Conservation (phyloP, 2,888 invertebrate genomes). For the Glyphotaelius pellucidus region DNA sequence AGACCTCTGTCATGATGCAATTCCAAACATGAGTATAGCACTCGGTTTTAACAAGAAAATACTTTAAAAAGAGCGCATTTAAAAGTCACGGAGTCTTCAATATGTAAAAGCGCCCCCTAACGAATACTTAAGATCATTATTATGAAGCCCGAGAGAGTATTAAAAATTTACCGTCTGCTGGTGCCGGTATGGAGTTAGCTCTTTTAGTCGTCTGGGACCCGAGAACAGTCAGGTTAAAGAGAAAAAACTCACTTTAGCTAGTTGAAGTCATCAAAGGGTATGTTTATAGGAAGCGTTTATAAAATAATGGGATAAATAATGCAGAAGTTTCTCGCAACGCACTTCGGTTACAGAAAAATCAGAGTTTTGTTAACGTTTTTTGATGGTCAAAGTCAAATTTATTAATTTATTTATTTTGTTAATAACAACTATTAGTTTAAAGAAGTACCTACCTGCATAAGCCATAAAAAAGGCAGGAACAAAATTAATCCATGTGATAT, state of each 20-base stretch:
- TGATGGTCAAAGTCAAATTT: no score
- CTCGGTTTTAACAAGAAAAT: conserved; percentile 27
- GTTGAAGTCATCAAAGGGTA: not conserved
- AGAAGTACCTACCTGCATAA: no score
- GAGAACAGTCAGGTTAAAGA: not conserved
- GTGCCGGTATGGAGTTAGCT: not conserved
- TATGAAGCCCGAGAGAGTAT: conserved; percentile 61
- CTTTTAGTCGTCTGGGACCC: not conserved
- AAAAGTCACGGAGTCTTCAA: conserved; percentile 43
- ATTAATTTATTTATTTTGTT: no score
- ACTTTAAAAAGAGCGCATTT: conserved; percentile 44
- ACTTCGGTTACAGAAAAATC: not conserved
- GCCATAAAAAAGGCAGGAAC: no score
- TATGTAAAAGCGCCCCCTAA: conserved; percentile 47
- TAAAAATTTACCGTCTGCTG: conserved; percentile 52
- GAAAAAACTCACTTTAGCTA: not conserved
- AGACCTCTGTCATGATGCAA: not conserved
- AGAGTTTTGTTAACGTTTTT: no score
- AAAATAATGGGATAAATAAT: not conserved
- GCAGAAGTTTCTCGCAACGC: not conserved
- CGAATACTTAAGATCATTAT: conserved; percentile 61
- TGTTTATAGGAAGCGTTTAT: not conserved
- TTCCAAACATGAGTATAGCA: conserved; percentile 5
- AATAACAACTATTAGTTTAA: no score
- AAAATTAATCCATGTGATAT: no score